Percentiles rank a stretch among this genome's conserved stretches.
phyloP scores from a whole-genome alignment of 2,113 vertebrate species.

The Sinocyclocheilus maitianheensis region DNA sequence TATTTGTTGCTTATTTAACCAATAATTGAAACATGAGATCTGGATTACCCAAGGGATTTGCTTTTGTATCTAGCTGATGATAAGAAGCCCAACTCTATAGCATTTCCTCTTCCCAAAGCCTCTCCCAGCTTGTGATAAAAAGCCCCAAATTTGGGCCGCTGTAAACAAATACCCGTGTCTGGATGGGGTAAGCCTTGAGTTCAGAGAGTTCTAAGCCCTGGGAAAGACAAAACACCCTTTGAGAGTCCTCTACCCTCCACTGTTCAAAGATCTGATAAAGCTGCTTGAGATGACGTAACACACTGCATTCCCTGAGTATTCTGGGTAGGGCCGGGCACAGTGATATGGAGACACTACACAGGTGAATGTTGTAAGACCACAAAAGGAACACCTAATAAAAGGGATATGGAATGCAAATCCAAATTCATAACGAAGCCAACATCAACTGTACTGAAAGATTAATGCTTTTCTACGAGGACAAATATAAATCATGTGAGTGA shows the following conservation, averaged over 20 bases:
- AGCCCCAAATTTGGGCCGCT: conserved; percentile 68
- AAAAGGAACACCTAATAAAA: conserved; percentile 39
- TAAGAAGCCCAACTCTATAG: conserved; percentile 53
- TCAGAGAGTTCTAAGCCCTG: conserved; percentile 71
- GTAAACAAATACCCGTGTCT: conserved; percentile 77
- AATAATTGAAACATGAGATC: conserved; percentile 46
- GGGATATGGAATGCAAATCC: not conserved
- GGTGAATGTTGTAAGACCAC: conserved; percentile 51
- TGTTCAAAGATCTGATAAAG: conserved; percentile 75
- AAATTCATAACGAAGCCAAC: not conserved
- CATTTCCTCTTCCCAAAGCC: conserved; percentile 64
- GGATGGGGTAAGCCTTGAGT: conserved; percentile 68
- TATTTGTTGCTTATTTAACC: conserved; percentile 13
- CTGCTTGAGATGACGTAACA: conserved; percentile 71
- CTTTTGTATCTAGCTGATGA: conserved; percentile 55
- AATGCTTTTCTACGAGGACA: not conserved
- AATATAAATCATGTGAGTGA: not conserved
- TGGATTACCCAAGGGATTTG: conserved; percentile 53
- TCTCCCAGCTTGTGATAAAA: conserved; percentile 64
- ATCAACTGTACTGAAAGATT: not conserved
- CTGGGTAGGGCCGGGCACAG: conserved; percentile 31
- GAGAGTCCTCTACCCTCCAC: conserved; percentile 71
- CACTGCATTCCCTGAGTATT: conserved; percentile 59
- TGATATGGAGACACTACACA: conserved; percentile 54
- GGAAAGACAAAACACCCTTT: conserved; percentile 82